Base-by-base conservation (phyloP, 2,888 invertebrate genomes). In the Drosophila recens region DNA sequence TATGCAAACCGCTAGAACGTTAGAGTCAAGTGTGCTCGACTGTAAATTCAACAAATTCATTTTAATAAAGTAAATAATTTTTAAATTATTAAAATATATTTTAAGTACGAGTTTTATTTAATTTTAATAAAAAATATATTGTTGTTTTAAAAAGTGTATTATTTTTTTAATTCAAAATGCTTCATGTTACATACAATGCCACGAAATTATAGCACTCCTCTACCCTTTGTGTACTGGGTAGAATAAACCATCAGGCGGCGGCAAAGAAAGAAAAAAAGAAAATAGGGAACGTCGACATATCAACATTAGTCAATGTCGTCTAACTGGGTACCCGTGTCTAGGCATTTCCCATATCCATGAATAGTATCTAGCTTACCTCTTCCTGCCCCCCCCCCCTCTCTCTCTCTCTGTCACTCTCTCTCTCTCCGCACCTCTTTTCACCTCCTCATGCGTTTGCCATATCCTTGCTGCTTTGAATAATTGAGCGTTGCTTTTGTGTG, bases 241-340 rank as follows among this genome's bases (percentile, higher is more conserved):
- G 3, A 79, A 72, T 72, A 88, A 87, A 85, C 80, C 90, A 82
- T 68, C 67, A 65, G 61, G 49, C 72, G 49, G 54, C 42, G 33
- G 33, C 43, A 56, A 33, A 20, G 36, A 10, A 9, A 40, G 17
- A 20, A 52, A 43, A 20, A 46, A 53, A 59, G 57, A 68, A 72
- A 68, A 67, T 68, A 75, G 79, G 67, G 61, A 72, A 71, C 73
- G 75, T 74, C 76, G 80, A 82, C 83, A 87, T 79, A 90, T 90
- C 89, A 86, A 86, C 85, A 86, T 86, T 86, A 86, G 89, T 89
- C 85, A 86, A 86, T 86, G 85, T 86, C 85, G 89, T 83, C 75
- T 73, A 82, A 76, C 80, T 65, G 71, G 79, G 71, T 82, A 72
- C 72, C 86, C 88, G 66, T 87, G 76, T 89, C 88, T 87, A 85